phyloP scores from a whole-genome alignment of 2,797 vertebrate genomes.

The Enteromius trimaculatus region DNA sequence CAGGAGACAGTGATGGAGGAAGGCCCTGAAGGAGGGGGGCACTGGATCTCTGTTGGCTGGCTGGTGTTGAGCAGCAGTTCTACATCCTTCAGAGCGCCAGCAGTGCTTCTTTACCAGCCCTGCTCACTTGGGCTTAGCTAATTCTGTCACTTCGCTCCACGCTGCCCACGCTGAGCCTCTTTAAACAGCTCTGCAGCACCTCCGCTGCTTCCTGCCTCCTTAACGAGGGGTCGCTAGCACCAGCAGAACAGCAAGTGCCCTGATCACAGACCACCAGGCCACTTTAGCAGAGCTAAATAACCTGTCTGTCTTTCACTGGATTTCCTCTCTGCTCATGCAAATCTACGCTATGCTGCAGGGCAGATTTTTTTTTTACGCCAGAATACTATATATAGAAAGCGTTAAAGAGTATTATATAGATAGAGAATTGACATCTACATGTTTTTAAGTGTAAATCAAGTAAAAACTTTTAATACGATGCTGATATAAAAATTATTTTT shows the following conservation, averaged over 20 bases:
- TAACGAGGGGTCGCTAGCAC: conserved; percentile 52
- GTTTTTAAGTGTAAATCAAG: background rate
- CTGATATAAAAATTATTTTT: background rate
- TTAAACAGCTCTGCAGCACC: conserved; percentile 54
- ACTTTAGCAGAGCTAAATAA: conserved; percentile 39
- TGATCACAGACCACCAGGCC: conserved; percentile 22
- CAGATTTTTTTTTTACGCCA: background rate
- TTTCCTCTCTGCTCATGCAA: background rate
- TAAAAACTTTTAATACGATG: background rate
- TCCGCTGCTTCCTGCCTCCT: conserved; percentile 34
- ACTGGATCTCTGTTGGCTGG: conserved; percentile 46
- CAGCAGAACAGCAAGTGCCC: conserved; percentile 36
- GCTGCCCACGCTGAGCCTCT: conserved; percentile 74
- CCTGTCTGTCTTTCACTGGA: conserved; percentile 25
- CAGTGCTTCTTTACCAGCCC: conserved; percentile 71
- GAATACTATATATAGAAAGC: background rate
- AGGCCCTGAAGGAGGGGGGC: background rate
- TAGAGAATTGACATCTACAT: background rate
- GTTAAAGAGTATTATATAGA: background rate
- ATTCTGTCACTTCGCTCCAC: conserved; percentile 81
- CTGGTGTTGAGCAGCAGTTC: conserved; percentile 77
- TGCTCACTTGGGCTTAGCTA: conserved; percentile 81
- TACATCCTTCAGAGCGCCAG: conserved; percentile 64
- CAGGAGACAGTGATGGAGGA: conserved; percentile 6
- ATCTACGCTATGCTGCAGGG: background rate